These are phyloP conservation scores for Diadromus collaris DNA, from an alignment of 2,888 invertebrate species.

Conservation along the genomic window DNA sequence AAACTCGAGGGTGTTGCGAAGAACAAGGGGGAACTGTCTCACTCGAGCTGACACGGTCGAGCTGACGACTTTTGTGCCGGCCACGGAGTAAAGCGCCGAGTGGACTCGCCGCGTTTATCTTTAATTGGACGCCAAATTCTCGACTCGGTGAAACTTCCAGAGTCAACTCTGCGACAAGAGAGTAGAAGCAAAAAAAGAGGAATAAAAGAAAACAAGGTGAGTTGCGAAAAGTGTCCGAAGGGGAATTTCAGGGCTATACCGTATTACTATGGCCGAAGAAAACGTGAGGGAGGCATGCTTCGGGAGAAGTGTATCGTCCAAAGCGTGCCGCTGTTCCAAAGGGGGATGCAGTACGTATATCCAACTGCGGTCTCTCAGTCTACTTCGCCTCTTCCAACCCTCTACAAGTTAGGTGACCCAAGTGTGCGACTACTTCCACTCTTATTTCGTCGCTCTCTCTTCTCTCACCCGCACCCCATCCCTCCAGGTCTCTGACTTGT, in stretches of 20 bases:
- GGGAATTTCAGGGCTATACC: constrained; percentile 23
- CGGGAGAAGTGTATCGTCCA: constrained; percentile 45
- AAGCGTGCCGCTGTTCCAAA: constrained; percentile 48
- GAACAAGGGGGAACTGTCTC: constrained; percentile 29
- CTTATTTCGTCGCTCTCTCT: constrained; percentile 51
- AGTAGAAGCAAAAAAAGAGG: too few species aligned
- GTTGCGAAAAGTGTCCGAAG: constrained; percentile 43
- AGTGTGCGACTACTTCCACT: constrained; percentile 57
- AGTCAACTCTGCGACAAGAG: background rate
- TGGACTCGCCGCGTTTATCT: constrained; percentile 58
- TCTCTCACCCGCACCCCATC: background rate
- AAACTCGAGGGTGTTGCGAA: constrained; percentile 45
- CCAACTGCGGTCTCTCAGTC: constrained; percentile 38
- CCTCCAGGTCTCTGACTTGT: constrained; percentile 27
- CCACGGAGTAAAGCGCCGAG: constrained; percentile 40
- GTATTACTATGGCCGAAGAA: constrained; percentile 20
- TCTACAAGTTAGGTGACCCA: constrained; percentile 53
- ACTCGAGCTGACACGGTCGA: constrained; percentile 51
- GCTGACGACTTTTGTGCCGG: constrained; percentile 54
- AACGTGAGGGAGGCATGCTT: constrained; percentile 40
- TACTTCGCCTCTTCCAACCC: constrained; percentile 54
- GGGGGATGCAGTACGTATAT: constrained; percentile 14
- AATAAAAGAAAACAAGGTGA: background rate
- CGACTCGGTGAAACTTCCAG: constrained; percentile 44
- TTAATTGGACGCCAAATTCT: constrained; percentile 57